phyloP scores from a whole-genome alignment of 2,888 invertebrate species.

The Xanthia togata region DNA sequence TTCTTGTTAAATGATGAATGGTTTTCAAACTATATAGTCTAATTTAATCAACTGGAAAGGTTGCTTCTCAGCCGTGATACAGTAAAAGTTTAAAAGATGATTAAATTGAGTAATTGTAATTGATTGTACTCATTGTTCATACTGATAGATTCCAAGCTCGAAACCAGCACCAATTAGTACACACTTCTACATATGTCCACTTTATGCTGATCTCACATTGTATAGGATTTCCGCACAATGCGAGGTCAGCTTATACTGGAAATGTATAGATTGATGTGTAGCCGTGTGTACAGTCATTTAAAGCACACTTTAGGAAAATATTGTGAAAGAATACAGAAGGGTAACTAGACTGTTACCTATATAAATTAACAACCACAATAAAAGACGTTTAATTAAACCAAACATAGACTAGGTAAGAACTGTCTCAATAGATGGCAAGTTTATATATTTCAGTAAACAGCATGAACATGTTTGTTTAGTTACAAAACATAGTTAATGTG shows the following conservation, averaged over 20 bases:
- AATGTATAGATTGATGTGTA: too few species aligned
- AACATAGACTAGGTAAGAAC: slow-evolving; percentile 4
- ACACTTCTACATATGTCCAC: too few species aligned
- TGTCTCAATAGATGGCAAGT: neutral
- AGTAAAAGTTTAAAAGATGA: neutral
- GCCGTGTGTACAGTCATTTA: neutral
- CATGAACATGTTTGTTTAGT: slow-evolving; percentile 6
- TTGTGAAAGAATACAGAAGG: neutral
- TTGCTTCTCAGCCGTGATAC: neutral
- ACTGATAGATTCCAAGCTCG: neutral
- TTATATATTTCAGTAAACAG: slow-evolving; percentile 15
- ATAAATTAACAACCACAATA: neutral
- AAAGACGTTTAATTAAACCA: neutral
- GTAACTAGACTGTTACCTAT: neutral
- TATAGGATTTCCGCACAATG: too few species aligned
- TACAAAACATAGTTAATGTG: slow-evolving; percentile 33
- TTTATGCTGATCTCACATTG: too few species aligned
- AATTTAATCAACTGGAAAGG: too few species aligned
- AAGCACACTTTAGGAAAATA: neutral
- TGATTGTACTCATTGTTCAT: too few species aligned
- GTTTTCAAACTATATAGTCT: neutral
- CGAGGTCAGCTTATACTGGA: too few species aligned
- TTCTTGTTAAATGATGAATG: neutral
- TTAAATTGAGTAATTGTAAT: neutral
- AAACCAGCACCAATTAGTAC: neutral